Conservation (phyloP, 2,113 vertebrate genomes). For the Brachypodius melanocephalos region DNA sequence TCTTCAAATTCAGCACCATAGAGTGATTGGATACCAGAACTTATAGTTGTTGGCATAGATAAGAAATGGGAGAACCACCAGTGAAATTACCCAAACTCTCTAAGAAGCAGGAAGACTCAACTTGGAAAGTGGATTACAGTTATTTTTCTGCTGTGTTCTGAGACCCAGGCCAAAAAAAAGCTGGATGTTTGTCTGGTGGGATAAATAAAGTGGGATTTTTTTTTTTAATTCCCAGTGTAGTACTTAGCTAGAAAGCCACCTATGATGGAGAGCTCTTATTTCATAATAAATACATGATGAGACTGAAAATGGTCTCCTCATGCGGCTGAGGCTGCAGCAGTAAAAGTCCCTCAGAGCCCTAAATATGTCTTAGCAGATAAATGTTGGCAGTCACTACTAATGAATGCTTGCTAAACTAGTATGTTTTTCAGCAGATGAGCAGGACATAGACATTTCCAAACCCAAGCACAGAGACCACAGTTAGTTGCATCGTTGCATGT, state of each 20-base stretch:
- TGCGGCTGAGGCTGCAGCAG: background rate
- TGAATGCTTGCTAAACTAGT: background rate
- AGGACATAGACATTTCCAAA: background rate
- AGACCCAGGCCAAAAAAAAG: background rate
- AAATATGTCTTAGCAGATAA: background rate
- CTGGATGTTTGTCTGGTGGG: background rate
- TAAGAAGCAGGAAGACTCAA: background rate
- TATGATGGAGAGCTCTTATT: background rate
- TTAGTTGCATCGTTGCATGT: background rate
- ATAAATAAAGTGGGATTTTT: background rate
- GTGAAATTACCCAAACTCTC: background rate
- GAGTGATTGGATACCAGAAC: background rate
- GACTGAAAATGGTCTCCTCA: background rate
- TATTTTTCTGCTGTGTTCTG: background rate
- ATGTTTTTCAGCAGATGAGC: background rate
- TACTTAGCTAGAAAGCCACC: background rate
- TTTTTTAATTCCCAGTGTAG: background rate
- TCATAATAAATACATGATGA: background rate
- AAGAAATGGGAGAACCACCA: background rate
- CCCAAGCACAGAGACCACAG: background rate
- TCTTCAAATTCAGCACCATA: background rate
- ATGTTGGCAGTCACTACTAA: background rate
- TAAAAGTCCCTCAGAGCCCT: background rate
- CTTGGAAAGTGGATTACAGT: background rate
- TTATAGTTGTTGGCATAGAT: background rate